These are phyloP conservation scores for Trichomalopsis sarcophagae DNA, from an alignment of 1,140 invertebrate species.

Conservation along the genomic window DNA sequence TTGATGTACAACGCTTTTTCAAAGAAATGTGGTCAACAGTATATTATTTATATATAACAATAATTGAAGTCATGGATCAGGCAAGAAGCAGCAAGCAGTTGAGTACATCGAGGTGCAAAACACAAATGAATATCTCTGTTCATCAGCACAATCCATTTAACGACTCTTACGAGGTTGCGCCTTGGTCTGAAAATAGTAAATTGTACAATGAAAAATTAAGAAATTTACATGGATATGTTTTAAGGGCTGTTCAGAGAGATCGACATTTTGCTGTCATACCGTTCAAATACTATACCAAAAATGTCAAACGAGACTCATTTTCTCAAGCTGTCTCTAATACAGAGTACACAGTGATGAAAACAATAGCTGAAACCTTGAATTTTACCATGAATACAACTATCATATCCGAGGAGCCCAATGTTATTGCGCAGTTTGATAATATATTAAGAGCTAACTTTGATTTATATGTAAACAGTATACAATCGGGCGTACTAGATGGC, in stretches of 20 bases:
- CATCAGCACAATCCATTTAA: not conserved
- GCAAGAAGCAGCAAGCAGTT: not conserved
- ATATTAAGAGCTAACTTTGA: no score
- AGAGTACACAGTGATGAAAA: no score
- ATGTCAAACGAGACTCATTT: no score
- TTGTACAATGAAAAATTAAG: not conserved
- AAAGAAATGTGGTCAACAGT: not conserved
- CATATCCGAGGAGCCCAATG: no score
- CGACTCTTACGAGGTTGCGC: not conserved
- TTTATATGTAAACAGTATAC: no score
- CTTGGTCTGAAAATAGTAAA: not conserved
- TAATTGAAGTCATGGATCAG: not conserved
- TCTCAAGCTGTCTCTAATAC: no score
- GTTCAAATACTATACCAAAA: not conserved
- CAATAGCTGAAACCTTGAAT: no score
- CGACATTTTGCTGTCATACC: no score
- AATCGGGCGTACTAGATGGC: no score
- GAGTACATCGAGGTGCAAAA: not conserved
- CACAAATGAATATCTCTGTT: not conserved
- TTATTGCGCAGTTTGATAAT: no score
- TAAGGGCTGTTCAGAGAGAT: not conserved
- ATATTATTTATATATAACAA: not conserved
- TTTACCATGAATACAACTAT: no score
- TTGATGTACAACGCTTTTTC: not conserved
- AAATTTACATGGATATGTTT: not conserved